Evolutionary conservation across 2,888 invertebrate genomes (phyloP).

Genomic region (Agrochola litura): DNA sequence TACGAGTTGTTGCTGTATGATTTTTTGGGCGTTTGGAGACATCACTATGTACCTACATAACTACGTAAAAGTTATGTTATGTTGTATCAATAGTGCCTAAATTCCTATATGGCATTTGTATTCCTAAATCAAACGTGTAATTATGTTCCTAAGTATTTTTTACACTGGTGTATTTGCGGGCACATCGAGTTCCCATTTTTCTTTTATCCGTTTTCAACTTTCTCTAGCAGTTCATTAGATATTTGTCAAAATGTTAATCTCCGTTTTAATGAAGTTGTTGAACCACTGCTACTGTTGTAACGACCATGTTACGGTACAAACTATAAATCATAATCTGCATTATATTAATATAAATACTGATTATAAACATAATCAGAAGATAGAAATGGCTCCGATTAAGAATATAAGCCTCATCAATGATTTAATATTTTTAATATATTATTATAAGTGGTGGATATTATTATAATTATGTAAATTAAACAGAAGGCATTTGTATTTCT

Average conservation of each 20-base stretch:
- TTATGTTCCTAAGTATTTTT: background rate
- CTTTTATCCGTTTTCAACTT: conserved; percentile 16
- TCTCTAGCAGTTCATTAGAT: conserved; percentile 27
- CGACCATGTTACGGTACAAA: conserved; percentile 26
- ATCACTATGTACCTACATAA: background rate
- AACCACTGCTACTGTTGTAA: conserved; percentile 37
- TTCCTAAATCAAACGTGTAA: background rate
- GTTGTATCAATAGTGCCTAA: background rate
- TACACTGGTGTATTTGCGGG: background rate
- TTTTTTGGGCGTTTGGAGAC: background rate
- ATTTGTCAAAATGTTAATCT: conserved; percentile 24
- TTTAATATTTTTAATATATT: conserved; percentile 15
- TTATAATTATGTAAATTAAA: conserved; percentile 49
- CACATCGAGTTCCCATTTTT: background rate
- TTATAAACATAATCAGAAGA: conserved; percentile 17
- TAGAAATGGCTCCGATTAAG: conserved; percentile 38
- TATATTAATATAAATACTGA: conserved; percentile 37
- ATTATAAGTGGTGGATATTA: conserved; percentile 1
- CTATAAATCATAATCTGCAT: conserved; percentile 55
- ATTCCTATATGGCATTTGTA: no score
- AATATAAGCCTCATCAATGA: conserved; percentile 33
- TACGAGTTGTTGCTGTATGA: background rate
- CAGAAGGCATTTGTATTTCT: conserved; percentile 42
- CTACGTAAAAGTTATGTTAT: background rate
- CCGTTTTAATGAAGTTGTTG: conserved; percentile 34